Evolutionary conservation across 2,113 vertebrate species (phyloP).

Genomic region (Saiga tatarica): DNA sequence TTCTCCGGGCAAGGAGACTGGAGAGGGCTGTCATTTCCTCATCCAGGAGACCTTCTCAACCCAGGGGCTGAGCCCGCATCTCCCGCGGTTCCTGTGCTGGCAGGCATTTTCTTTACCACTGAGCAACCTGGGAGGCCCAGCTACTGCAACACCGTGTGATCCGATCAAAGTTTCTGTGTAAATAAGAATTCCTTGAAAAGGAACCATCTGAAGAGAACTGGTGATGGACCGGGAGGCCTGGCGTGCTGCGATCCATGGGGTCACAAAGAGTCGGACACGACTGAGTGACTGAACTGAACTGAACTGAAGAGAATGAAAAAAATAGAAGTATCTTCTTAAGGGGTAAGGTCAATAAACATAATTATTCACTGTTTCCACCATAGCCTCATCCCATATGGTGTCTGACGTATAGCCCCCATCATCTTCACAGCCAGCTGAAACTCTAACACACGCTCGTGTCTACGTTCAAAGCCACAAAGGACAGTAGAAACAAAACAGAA

Average conservation of each 20-base stretch:
- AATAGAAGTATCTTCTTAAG: neutral
- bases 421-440: neutral
- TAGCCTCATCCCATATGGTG: rapidly evolving
- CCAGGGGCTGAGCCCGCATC: neutral
- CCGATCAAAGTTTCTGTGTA: neutral
- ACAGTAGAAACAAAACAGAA: neutral
- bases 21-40: neutral
- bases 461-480: neutral
- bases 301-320: neutral
- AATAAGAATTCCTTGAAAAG: neutral
- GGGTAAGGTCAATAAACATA: neutral
- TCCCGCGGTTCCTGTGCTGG: neutral
- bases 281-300: too few species aligned
- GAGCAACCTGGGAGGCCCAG: neutral
- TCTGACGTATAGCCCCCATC: rapidly evolving
- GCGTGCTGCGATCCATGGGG: too few species aligned
- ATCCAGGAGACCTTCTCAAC: neutral
- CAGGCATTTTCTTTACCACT: neutral
- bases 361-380: neutral
- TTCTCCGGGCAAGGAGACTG: neutral
- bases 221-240: too few species aligned
- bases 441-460: rapidly evolving
- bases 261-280: too few species aligned
- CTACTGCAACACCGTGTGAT: neutral
- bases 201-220: neutral